Percentiles rank a stretch among this genome's conserved stretches.
Evolutionary conservation across 2,797 vertebrate species (phyloP).

Genomic region (Acipenser ruthenus): DNA sequence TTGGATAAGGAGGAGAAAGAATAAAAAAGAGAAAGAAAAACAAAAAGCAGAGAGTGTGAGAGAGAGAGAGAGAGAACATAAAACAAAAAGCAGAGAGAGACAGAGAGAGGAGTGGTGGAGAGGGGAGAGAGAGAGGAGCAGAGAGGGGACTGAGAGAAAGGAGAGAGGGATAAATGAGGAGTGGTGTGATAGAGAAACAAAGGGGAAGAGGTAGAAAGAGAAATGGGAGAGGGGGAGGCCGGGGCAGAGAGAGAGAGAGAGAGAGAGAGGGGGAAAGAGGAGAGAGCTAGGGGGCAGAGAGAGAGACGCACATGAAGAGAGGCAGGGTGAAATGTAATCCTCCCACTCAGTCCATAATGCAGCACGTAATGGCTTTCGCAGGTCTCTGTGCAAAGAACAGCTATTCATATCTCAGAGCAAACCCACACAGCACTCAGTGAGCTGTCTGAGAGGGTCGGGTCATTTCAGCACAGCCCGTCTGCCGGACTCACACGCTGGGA

Average conservation of each 20-base stretch:
- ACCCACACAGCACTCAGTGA: conserved; percentile 64
- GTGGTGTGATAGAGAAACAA: conserved; percentile 32
- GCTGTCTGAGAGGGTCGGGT: conserved; percentile 30
- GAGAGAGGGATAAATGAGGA: conserved; percentile 37
- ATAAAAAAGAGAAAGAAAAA: conserved; percentile 62
- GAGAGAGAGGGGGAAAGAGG: conserved; percentile 30
- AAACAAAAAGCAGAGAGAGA: conserved; percentile 33
- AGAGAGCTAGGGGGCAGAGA: conserved; percentile 45
- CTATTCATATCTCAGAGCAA: conserved; percentile 71
- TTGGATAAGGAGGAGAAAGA: conserved; percentile 57
- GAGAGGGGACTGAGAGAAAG: conserved; percentile 36
- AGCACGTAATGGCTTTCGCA: conserved; percentile 67
- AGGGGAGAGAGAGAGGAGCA: conserved; percentile 33
- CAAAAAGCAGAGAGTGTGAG: conserved; percentile 36
- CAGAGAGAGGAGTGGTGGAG: conserved; percentile 33
- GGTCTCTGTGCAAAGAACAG: conserved; percentile 68
- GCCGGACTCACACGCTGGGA: too few species aligned
- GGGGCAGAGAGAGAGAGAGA: conserved; percentile 3
- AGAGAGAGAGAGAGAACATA: conserved; percentile 24
- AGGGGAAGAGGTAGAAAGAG: conserved; percentile 35
- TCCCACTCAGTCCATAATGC: conserved; percentile 67
- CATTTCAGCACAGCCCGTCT: neutral
- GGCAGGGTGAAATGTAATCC: conserved; percentile 37
- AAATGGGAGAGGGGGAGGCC: conserved; percentile 14
- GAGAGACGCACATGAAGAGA: neutral